Evolutionary conservation across 2,888 invertebrate species (phyloP).

Genomic region (Heterodera filipjevi): DNA sequence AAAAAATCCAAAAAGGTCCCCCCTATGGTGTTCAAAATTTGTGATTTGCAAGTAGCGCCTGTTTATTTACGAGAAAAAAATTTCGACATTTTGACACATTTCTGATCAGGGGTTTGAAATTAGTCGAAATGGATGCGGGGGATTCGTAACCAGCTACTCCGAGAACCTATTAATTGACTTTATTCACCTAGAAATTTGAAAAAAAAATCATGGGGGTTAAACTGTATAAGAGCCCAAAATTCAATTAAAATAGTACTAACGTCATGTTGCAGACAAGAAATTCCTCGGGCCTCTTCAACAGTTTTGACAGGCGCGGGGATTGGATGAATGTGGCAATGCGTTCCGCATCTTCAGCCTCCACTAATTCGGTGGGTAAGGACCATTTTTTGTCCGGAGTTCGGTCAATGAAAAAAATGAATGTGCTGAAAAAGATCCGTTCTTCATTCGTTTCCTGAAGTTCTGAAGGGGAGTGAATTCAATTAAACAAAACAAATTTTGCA

Average conservation of each 20-base stretch:
- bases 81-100: too few species aligned
- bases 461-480: background rate
- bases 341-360: background rate
- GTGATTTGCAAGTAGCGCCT: too few species aligned
- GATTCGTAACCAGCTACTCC: too few species aligned
- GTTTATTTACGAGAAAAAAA: too few species aligned
- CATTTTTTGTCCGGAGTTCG: background rate
- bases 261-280: slow-evolving; percentile 28
- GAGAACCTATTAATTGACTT: too few species aligned
- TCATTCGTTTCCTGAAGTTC: background rate
- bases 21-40: too few species aligned
- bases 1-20: too few species aligned
- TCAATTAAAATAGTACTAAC: background rate
- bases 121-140: too few species aligned
- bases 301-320: slow-evolving; percentile 1
- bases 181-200: too few species aligned
- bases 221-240: background rate
- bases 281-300: slow-evolving; percentile 19
- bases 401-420: slow-evolving; percentile 24
- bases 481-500: background rate
- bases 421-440: background rate
- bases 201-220: too few species aligned
- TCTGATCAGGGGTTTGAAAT: too few species aligned
- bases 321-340: background rate
- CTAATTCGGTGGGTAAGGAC: background rate